Conservation (phyloP, 2,797 vertebrate species). For the Rhynchonycteris naso region DNA sequence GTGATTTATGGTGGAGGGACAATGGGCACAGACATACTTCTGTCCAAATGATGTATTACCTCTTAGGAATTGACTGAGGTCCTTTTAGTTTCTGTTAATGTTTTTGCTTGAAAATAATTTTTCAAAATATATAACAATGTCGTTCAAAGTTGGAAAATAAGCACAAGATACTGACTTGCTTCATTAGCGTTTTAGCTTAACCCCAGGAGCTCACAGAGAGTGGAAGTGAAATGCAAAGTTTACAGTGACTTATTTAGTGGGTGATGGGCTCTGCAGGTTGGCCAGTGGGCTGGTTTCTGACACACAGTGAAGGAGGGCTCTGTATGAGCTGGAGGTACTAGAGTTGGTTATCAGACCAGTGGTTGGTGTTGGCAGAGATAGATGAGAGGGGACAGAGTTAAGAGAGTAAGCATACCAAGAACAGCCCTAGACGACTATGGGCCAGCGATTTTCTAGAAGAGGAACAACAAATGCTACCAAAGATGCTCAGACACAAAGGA, state of each 20-base stretch:
- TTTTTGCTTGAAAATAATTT: constrained; percentile 42
- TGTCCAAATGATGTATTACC: constrained; percentile 10
- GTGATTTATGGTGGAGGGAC: not conserved
- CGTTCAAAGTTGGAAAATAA: constrained; percentile 12
- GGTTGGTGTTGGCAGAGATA: not conserved
- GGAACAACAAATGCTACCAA: not conserved
- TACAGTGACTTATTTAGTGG: not conserved
- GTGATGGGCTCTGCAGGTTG: not conserved
- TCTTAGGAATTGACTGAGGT: not conserved
- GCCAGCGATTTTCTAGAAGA: not conserved
- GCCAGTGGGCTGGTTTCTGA: not conserved
- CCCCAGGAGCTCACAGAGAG: not conserved
- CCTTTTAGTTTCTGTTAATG: constrained; percentile 23
- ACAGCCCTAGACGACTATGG: not conserved
- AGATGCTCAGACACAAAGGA: not conserved
- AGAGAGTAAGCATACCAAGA: not conserved
- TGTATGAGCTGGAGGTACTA: not conserved
- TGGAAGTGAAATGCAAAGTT: not conserved
- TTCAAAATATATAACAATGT: not conserved
- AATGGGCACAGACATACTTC: not conserved
- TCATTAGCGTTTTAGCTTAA: not conserved
- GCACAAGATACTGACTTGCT: not conserved
- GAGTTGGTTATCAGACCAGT: not conserved
- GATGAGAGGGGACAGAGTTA: not conserved
- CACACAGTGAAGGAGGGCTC: not conserved